These are phyloP conservation scores for Pogoniulus pusillus DNA, from an alignment of 2,797 vertebrate species.

Conservation along the genomic window DNA sequence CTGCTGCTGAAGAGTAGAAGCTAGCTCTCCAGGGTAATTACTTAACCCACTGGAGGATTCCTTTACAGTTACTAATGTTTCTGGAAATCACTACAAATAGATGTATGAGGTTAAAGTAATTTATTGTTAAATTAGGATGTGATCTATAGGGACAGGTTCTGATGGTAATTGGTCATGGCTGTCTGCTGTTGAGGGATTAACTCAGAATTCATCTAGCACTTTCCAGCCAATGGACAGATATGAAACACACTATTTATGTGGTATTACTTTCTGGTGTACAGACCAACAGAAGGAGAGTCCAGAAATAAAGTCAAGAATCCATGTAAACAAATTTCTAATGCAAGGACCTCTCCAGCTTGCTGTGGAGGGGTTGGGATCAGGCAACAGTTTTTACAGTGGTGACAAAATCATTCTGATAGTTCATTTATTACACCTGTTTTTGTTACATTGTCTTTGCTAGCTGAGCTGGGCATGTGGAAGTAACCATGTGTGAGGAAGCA, in stretches of 20 bases:
- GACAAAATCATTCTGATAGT: background rate
- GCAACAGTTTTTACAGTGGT: background rate
- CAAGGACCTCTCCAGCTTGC: fast-evolving
- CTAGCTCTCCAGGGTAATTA: conserved; percentile 63
- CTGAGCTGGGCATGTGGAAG: background rate
- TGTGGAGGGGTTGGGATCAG: background rate
- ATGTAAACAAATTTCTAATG: background rate
- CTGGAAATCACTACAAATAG: conserved; percentile 50
- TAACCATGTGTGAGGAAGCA: background rate
- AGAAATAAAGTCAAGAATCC: background rate
- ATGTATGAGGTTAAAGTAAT: conserved; percentile 50
- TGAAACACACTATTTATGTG: background rate
- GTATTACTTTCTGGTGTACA: background rate
- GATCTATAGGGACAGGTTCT: conserved; percentile 44
- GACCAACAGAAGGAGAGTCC: background rate
- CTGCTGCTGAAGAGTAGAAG: conserved; percentile 26
- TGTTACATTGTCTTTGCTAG: background rate
- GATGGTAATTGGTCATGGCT: conserved; percentile 29
- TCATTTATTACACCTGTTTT: background rate
- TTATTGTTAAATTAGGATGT: conserved; percentile 61
- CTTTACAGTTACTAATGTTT: conserved; percentile 35
- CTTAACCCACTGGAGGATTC: conserved; percentile 36
- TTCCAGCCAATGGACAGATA: background rate
- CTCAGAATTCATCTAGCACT: conserved; percentile 10
- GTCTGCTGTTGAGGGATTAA: conserved; percentile 12